A percentile compares a stretch with the other conserved stretches of the same genome.
phyloP scores from a whole-genome alignment of 2,113 vertebrate genomes.

The Gambusia holbrooki region DNA sequence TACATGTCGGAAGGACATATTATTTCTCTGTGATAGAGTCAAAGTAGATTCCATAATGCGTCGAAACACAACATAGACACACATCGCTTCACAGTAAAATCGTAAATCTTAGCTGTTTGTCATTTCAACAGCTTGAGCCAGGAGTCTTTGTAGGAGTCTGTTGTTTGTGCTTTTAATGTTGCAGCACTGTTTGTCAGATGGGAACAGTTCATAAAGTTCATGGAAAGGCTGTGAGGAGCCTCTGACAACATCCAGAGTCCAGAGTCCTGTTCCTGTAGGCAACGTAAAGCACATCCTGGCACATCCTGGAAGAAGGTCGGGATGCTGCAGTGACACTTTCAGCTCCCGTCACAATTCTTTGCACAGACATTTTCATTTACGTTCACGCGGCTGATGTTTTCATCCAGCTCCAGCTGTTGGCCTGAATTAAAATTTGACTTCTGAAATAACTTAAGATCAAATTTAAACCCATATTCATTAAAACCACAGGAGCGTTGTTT shows the following conservation, averaged over 20 bases:
- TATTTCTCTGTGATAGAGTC: neutral
- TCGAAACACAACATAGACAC: neutral
- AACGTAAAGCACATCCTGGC: neutral
- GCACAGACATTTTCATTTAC: too few relatives aligned
- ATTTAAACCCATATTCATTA: too few relatives aligned
- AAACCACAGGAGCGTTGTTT: too few relatives aligned
- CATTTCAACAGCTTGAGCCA: too few relatives aligned
- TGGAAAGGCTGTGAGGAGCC: neutral
- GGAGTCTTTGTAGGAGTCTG: too few relatives aligned
- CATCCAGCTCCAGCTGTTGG: neutral
- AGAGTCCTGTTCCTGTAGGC: too few relatives aligned
- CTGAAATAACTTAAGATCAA: too few relatives aligned
- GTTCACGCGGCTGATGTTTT: neutral
- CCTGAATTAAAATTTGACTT: too few relatives aligned
- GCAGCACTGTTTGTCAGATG: too few relatives aligned
- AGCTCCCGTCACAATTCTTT: neutral
- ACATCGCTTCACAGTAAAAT: neutral
- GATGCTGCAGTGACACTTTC: neutral
- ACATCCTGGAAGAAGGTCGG: too few relatives aligned
- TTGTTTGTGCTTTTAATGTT: too few relatives aligned
- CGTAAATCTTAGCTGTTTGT: neutral
- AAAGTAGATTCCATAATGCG: neutral
- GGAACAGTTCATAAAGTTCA: too few relatives aligned
- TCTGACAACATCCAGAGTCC: neutral
- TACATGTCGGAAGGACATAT: neutral